Conservation (phyloP, 2,797 vertebrate genomes). For the Alcedo quadribrachys region DNA sequence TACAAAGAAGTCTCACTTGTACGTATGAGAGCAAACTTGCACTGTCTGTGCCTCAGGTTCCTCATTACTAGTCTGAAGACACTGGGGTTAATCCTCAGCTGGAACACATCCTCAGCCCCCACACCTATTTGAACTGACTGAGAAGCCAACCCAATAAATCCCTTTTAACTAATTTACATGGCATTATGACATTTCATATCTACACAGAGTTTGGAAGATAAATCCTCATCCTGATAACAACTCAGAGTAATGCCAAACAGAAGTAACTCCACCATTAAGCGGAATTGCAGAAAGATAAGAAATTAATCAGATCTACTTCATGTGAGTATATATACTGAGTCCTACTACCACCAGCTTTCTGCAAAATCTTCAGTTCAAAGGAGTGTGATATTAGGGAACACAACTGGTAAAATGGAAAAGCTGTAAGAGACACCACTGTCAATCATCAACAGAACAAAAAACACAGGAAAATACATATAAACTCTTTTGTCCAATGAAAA, state of each 20-base stretch:
- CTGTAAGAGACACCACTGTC: neutral
- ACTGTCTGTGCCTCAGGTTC: neutral
- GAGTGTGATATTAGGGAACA: neutral
- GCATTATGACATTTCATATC: neutral
- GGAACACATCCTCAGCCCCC: neutral
- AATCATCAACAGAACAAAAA: constrained; percentile 15
- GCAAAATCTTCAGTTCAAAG: neutral
- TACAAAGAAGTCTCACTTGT: neutral
- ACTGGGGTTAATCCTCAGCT: neutral
- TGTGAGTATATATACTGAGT: neutral
- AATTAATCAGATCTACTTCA: neutral
- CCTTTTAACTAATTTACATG: neutral
- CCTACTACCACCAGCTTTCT: neutral
- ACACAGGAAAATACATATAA: neutral
- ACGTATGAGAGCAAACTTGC: neutral
- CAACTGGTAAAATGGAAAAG: neutral
- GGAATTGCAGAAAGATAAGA: neutral
- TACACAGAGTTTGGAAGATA: neutral
- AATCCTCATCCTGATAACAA: neutral
- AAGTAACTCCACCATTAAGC: neutral
- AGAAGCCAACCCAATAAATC: neutral
- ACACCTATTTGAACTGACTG: neutral
- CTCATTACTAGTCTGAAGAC: neutral
- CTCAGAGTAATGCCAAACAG: neutral
- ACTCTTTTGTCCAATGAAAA: constrained; percentile 47